Base-by-base conservation (phyloP, 1,140 invertebrate genomes). In the Zelostemma sp. region DNA sequence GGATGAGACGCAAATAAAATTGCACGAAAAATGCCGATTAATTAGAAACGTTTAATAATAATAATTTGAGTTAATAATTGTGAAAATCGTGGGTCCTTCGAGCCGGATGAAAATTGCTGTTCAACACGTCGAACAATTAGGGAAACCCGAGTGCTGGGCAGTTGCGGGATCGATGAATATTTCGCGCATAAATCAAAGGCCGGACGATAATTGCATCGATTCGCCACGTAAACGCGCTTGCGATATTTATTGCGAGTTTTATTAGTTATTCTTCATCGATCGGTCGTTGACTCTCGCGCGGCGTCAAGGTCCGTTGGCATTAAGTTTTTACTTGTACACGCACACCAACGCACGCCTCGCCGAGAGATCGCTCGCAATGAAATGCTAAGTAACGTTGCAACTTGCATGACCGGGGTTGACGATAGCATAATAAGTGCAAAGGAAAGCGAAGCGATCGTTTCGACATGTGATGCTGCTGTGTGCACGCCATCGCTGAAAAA, bases 301-400 rank as follows among this genome's bases (percentile, higher is more conserved):
- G 61, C 68, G 58, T 71, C 68, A 71, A 71, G 68, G 68, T 71
- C 68, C 62, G 62, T 66, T 69, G 68, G 58, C 68, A 40, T 71
- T 54, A 65, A 61, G 17, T 65, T 70, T 70, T 65, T 70, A 70
- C 48, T 18, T 49, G 49, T 56, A 41, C 61, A 53, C 56, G 55
- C 59, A 48, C 58, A 40, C 58, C 19, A 48, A 11, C 15, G 12
- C 35, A 53, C 45, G 58, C 45, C 67, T 56, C 46, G 38, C 35
- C 41, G 47, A 65, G 48, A 65, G 60, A 63, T 61, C 53, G 57
- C 48, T 65, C 48, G 53, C 57, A 40, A 58, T 62, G 58, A 65
- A 61, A 57, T 58, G 60, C 60, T 64, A 61, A 62, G 57, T 46
- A 65, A 46, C 58, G 50, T 31, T 33, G 63, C 63, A 49, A 63